Evolutionary conservation across 2,888 invertebrate species (phyloP).

Genomic region (Torymus auratus): DNA sequence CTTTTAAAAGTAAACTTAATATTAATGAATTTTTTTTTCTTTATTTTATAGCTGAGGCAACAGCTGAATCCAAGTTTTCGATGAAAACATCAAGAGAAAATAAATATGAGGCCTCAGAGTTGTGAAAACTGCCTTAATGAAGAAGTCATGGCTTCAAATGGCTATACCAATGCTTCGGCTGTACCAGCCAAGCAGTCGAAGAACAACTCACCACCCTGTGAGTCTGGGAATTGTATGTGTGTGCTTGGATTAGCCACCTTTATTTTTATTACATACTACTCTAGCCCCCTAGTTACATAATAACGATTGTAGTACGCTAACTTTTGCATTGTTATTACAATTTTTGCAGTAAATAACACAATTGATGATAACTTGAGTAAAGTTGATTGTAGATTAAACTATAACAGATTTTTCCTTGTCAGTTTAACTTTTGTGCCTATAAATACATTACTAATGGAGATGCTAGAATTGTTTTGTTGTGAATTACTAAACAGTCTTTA

Average conservation of each 20-base stretch:
- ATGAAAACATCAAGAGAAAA: conserved; percentile 47
- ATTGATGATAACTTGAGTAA: conserved; percentile 41
- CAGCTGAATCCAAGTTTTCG: conserved; percentile 30
- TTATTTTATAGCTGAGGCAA: conserved; percentile 42
- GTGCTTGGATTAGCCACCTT: conserved; percentile 73
- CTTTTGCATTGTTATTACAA: conserved; percentile 48
- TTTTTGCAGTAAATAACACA: conserved; percentile 46
- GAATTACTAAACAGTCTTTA: conserved; percentile 4
- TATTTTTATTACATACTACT: conserved; percentile 61
- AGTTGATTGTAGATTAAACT: conserved; percentile 49
- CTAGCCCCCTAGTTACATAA: conserved; percentile 50
- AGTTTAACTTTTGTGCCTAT: conserved; percentile 34
- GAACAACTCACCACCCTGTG: conserved; percentile 75
- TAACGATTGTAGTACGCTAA: conserved; percentile 54
- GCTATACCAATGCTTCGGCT: conserved; percentile 66
- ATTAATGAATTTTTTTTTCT: conserved; percentile 13
- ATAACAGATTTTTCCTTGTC: conserved; percentile 38
- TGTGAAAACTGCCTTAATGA: conserved; percentile 77
- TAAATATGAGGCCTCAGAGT: conserved; percentile 78
- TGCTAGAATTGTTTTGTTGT: not conserved
- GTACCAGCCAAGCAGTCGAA: conserved; percentile 66
- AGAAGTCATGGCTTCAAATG: conserved; percentile 74
- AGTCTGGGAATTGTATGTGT: conserved; percentile 76
- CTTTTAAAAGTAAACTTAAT: not conserved
- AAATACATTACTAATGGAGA: conserved; percentile 17